phyloP scores from a whole-genome alignment of 2,113 vertebrate genomes.

The Cynoglossus semilaevis region DNA sequence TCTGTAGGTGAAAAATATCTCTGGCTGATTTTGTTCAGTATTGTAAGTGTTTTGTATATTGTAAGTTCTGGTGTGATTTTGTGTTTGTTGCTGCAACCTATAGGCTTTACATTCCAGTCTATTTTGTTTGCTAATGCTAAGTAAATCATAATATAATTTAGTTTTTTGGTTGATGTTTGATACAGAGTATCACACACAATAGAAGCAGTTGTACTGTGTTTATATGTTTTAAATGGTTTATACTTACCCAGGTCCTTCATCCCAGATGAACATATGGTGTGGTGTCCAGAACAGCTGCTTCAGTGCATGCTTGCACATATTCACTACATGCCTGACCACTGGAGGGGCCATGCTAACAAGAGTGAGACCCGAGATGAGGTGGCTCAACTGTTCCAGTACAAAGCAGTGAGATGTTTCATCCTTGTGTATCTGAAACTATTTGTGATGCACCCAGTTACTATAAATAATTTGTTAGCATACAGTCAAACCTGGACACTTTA shows the following conservation, averaged over 20 bases:
- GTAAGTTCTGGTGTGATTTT: no score
- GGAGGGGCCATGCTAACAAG: slow-evolving; percentile 96
- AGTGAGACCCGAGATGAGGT: slow-evolving; percentile 96
- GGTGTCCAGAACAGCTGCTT: slow-evolving; percentile 97
- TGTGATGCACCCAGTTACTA: neutral
- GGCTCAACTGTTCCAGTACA: slow-evolving; percentile 99
- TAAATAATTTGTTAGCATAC: neutral
- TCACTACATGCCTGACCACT: slow-evolving; percentile 99
- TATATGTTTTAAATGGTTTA: slow-evolving; percentile 4
- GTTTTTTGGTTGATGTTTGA: no score
- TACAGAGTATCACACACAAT: no score
- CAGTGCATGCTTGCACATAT: slow-evolving; percentile 96
- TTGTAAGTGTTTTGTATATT: no score
- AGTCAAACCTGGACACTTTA: no score
- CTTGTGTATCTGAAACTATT: neutral
- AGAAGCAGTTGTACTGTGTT: neutral
- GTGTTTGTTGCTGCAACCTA: no score
- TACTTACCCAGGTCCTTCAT: slow-evolving; percentile 87
- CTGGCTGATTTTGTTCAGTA: no score
- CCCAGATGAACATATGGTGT: slow-evolving; percentile 96
- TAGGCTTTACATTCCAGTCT: no score
- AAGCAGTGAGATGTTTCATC: slow-evolving; percentile 83
- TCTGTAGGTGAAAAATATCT: neutral
- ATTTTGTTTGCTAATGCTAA: no score
- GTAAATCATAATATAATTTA: no score